Conservation (phyloP, 2,113 vertebrate genomes). For the Dasyurus viverrinus region DNA sequence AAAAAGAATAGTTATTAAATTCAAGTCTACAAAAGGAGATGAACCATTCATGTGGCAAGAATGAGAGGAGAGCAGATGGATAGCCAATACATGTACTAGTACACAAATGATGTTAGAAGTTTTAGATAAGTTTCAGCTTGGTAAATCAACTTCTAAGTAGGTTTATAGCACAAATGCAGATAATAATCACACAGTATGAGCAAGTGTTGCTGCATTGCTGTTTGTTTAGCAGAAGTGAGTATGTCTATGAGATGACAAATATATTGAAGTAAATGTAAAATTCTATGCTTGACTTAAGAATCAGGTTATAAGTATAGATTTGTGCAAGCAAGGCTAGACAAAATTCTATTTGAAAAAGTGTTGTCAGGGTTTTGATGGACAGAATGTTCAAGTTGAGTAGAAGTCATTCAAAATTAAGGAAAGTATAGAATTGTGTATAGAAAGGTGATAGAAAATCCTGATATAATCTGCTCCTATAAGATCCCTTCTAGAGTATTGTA, state of each 20-base stretch:
- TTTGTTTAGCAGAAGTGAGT: not conserved
- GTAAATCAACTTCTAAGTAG: not conserved
- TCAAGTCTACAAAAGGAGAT: not conserved
- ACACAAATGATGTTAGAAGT: not conserved
- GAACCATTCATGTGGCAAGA: not conserved
- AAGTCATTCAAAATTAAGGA: not conserved
- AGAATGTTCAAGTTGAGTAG: not conserved
- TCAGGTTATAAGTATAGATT: not conserved
- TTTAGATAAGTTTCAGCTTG: not conserved
- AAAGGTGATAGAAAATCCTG: not conserved
- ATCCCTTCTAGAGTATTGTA: not conserved
- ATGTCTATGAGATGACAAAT: not conserved
- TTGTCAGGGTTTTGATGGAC: not conserved
- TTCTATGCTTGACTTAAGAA: not conserved
- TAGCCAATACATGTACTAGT: not conserved
- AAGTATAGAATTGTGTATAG: not conserved
- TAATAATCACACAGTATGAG: not conserved
- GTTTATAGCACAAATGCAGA: not conserved
- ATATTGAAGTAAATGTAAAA: not conserved
- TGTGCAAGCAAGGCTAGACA: not conserved
- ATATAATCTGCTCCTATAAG: not conserved
- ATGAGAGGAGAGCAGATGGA: not conserved
- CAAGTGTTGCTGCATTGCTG: not conserved
- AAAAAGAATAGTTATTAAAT: not conserved
- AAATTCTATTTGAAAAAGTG: not conserved